These are phyloP conservation scores for Caenorhabditis elegans DNA, from an alignment of 1,140 invertebrate species.

Conservation along the genomic window WBcel235 BX284604.4:3336501-3337000, in stretches of 20 bases:
- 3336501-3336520: background rate
- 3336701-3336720: background rate
- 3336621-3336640: background rate
- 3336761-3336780: background rate
- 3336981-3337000: background rate
- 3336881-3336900: too few relatives aligned
- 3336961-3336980: background rate
- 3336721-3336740: background rate
- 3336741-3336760: background rate
- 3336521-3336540: background rate
- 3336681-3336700: background rate
- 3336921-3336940: background rate
- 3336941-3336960: too few relatives aligned
- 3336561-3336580: background rate
- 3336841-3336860: background rate
- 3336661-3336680: background rate
- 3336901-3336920: background rate
- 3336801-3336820: background rate
- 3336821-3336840: background rate
- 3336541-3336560: background rate
- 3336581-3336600: slow-evolving; percentile 15
- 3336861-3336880: too few relatives aligned
- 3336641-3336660: background rate
- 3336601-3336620: slow-evolving; percentile 13
- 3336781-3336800: background rate